Conservation (phyloP, 1,140 invertebrate genomes). For the Lucilia cuprina region DNA sequence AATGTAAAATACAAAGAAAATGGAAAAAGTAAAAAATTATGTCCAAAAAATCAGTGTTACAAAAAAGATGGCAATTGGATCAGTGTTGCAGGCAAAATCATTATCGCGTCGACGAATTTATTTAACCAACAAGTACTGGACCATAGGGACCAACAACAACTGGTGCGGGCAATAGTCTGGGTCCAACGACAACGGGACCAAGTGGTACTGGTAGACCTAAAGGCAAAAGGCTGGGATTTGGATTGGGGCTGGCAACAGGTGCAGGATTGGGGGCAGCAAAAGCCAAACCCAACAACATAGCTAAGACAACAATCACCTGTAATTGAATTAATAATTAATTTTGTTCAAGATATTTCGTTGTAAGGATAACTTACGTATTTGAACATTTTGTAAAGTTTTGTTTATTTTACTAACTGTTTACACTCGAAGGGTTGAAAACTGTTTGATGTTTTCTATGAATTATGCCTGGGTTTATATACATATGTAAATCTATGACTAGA, state of each 20-base stretch:
- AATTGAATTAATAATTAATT: background rate
- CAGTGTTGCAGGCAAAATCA: background rate
- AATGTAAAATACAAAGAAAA: background rate
- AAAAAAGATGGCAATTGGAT: background rate
- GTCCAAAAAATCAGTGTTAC: background rate
- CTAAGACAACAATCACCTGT: conserved; percentile 21
- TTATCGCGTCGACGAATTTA: background rate
- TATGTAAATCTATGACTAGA: background rate
- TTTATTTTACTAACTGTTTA: background rate
- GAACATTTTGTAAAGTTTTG: conserved; percentile 51
- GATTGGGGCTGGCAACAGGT: conserved; percentile 19
- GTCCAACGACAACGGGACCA: background rate
- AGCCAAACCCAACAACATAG: conserved; percentile 23
- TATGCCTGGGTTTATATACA: conserved; percentile 26
- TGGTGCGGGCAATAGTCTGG: background rate
- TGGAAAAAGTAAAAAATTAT: conserved; percentile 11
- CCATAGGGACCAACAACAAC: conserved; percentile 20
- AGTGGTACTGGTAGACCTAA: background rate
- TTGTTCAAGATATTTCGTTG: background rate
- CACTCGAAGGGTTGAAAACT: conserved; percentile 21
- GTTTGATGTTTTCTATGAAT: conserved; percentile 13
- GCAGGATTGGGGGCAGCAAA: conserved; percentile 3
- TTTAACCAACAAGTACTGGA: conserved; percentile 13
- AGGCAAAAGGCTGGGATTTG: background rate
- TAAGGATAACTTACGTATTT: conserved; percentile 41